Base-by-base conservation (phyloP, 2,888 invertebrate genomes). In the Lysandra coridon region DNA sequence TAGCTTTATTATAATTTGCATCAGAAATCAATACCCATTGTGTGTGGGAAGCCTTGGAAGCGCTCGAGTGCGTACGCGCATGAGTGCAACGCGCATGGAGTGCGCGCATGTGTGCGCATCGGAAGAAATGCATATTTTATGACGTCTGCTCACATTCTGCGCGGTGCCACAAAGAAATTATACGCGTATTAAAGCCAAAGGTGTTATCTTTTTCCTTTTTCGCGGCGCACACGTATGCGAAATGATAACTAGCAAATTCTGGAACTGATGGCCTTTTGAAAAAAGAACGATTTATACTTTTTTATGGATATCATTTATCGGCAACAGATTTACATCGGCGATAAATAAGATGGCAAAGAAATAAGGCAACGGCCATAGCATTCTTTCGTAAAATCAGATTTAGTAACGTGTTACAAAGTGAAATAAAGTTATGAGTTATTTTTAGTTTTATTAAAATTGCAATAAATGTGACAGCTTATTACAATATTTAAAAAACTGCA, bases 161-260 rank as follows among this genome's bases (percentile, higher is more conserved):
- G 93, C 94, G 94, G 94, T 94, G 93, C 94, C 93, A 93, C 94
- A 94, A 94, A 94, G 94, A 93, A 94, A 94, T 94, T 94, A 94
- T 94, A 94, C 94, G 94, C 92, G 88, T 92, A 93, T 94, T 93
- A 94, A 94, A 93, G 90, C 92, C 87, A 88, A 92, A 93, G 93
- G 92, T 92, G 94, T 87, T 87, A 89, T 86, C 86, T 87, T 89
- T 88, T 85, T 85, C 88, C 87, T 87, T 83, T 85, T 84, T 83
- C 85, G 84, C 83, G 84, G 85, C 84, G 83, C 85, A 83, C 82
- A 82, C 81, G 83, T 79, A 80, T 80, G 79, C 80, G 77, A 81
- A 79, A 79, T 79, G 79, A 82, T 82, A 82, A 82, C 82, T 85
- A 81, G 82, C 80, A 80, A 82, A 82, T 82, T 82, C 82, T 80